Evolutionary conservation across 2,113 vertebrate genomes (phyloP).

Genomic region (Lamprotornis superbus): DNA sequence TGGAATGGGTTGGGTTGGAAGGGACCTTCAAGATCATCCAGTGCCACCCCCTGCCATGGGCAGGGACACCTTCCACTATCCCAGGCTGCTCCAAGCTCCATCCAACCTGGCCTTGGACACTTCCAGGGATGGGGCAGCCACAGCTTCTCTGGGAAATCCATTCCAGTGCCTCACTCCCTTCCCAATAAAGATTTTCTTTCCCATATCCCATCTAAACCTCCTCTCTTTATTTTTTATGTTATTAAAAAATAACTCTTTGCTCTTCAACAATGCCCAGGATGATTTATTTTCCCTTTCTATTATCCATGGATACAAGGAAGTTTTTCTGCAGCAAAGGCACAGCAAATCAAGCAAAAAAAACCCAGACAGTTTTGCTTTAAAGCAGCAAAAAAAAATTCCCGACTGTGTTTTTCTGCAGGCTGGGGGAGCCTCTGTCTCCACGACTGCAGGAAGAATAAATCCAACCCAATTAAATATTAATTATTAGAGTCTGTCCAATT

Average conservation of each 20-base stretch:
- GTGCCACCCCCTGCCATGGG: background rate
- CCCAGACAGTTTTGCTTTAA: background rate
- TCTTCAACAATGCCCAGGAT: background rate
- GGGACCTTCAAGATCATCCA: background rate
- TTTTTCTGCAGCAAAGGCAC: background rate
- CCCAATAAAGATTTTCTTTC: background rate
- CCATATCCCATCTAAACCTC: background rate
- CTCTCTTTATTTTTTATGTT: background rate
- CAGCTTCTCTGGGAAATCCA: background rate
- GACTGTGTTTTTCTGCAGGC: background rate
- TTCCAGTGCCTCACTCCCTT: background rate
- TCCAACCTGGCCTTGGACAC: background rate
- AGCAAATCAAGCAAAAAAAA: background rate
- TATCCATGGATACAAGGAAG: background rate
- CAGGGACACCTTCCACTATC: background rate
- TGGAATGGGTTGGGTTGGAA: background rate
- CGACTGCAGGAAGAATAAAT: slow-evolving; percentile 15
- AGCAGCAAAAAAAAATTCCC: background rate
- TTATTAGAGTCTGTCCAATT: slow-evolving; percentile 24
- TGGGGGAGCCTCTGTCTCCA: background rate
- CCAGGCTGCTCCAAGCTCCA: background rate
- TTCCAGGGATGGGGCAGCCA: background rate
- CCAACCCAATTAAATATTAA: slow-evolving; percentile 55
- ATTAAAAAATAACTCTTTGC: background rate
- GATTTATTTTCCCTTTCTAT: background rate